Evolutionary conservation across 2,113 vertebrate species (phyloP).

Genomic region (Hyla sarda): DNA sequence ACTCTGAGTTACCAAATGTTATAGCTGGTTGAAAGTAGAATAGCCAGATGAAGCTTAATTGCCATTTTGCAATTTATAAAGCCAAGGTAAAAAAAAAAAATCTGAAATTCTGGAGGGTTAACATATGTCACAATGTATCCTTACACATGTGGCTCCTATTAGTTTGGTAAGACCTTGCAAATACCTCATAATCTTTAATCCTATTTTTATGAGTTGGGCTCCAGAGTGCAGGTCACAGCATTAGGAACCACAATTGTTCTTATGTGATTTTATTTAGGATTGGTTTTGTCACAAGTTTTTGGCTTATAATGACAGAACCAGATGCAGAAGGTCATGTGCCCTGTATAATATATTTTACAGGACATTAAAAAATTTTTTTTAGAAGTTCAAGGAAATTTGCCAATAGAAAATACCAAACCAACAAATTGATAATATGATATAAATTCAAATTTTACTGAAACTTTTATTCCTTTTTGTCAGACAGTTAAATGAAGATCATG

Average conservation of each 20-base stretch:
- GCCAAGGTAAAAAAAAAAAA: background rate
- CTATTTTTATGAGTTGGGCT: conserved; percentile 49
- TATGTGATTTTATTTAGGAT: conserved; percentile 6
- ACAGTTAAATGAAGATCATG: background rate
- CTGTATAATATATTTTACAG: background rate
- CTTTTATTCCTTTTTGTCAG: background rate
- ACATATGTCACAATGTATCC: conserved; percentile 36
- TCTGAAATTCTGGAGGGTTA: conserved; percentile 25
- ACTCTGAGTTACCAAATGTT: background rate
- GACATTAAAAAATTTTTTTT: background rate
- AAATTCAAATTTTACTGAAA: background rate
- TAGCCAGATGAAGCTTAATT: background rate
- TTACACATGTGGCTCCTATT: conserved; percentile 51
- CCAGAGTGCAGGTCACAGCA: conserved; percentile 38
- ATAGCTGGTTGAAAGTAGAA: background rate
- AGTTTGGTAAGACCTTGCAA: conserved; percentile 24
- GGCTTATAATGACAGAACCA: conserved; percentile 9
- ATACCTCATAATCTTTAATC: conserved; percentile 52
- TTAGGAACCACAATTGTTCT: conserved; percentile 38
- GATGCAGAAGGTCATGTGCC: background rate
- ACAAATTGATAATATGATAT: background rate
- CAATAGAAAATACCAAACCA: background rate
- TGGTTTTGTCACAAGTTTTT: background rate
- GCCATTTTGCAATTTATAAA: background rate
- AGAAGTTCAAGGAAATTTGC: background rate